Percentiles rank a stretch among this genome's conserved stretches.
Conservation (phyloP, 2,797 vertebrate species). For the Aselliscus stoliczkanus region DNA sequence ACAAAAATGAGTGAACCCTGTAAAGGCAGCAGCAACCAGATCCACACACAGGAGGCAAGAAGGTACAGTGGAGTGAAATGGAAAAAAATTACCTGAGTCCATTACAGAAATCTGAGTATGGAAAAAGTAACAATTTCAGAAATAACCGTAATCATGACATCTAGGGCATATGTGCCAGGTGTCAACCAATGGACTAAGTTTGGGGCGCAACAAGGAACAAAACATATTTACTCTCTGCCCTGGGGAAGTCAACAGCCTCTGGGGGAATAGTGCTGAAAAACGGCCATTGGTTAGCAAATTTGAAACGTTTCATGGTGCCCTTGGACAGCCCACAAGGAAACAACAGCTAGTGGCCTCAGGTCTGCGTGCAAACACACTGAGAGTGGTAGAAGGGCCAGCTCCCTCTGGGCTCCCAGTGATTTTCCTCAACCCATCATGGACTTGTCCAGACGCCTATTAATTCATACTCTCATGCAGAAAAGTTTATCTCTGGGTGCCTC, state of each 20-base stretch:
- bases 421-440: neutral
- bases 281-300: neutral
- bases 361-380: neutral
- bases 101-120: neutral
- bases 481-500: neutral
- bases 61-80: neutral
- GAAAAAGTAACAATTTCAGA: neutral
- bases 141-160: neutral
- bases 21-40: neutral
- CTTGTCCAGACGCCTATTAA: neutral
- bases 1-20: neutral
- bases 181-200: neutral
- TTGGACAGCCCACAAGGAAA: neutral
- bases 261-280: neutral
- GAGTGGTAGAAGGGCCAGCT: neutral
- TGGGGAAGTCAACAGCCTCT: neutral
- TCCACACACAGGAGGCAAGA: neutral
- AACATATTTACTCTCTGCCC: neutral
- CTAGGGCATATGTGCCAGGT: neutral
- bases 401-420: neutral
- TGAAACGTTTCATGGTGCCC: neutral
- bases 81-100: neutral
- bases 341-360: neutral
- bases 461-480: neutral
- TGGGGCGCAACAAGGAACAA: neutral